A percentile compares a stretch with the other conserved stretches of the same genome.
Evolutionary conservation across 2,113 vertebrate genomes (phyloP).

Genomic region (Planiliza haematocheilus): DNA sequence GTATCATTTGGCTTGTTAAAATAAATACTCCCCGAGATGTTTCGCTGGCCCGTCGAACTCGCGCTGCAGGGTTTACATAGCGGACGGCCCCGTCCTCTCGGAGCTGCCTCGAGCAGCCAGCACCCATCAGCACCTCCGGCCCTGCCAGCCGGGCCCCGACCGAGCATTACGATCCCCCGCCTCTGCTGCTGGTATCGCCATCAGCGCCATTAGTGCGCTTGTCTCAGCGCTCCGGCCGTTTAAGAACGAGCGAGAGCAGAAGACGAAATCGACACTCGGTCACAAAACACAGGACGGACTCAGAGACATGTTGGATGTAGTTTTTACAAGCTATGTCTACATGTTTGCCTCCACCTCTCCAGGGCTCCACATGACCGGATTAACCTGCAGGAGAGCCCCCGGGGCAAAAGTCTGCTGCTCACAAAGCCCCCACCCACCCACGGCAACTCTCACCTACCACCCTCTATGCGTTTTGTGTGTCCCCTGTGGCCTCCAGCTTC

Average conservation of each 20-base stretch:
- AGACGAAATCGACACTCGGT: constrained; percentile 8
- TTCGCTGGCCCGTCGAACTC: constrained; percentile 59
- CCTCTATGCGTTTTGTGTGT: neutral
- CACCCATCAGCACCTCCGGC: constrained; percentile 49
- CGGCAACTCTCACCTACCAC: neutral
- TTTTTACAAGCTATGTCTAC: neutral
- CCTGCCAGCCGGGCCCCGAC: constrained; percentile 38
- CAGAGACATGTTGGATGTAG: neutral
- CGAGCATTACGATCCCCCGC: neutral
- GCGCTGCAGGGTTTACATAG: constrained; percentile 72
- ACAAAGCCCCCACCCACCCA: neutral
- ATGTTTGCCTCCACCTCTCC: neutral
- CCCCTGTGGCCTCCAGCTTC: constrained; percentile 26
- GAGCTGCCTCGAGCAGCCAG: constrained; percentile 40
- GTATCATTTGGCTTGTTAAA: constrained; percentile 80
- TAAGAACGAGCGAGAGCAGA: neutral
- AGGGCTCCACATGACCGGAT: neutral
- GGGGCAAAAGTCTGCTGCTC: neutral
- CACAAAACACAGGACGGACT: neutral
- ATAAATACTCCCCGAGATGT: constrained; percentile 82
- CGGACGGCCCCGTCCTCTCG: constrained; percentile 32
- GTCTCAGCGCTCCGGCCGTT: neutral
- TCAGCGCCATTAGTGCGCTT: neutral
- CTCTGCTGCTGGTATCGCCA: constrained; percentile 21
- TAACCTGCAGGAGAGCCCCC: neutral